These are phyloP conservation scores for Amphilophus citrinellus DNA, from an alignment of 2,113 vertebrate genomes.

Conservation along the genomic window DNA sequence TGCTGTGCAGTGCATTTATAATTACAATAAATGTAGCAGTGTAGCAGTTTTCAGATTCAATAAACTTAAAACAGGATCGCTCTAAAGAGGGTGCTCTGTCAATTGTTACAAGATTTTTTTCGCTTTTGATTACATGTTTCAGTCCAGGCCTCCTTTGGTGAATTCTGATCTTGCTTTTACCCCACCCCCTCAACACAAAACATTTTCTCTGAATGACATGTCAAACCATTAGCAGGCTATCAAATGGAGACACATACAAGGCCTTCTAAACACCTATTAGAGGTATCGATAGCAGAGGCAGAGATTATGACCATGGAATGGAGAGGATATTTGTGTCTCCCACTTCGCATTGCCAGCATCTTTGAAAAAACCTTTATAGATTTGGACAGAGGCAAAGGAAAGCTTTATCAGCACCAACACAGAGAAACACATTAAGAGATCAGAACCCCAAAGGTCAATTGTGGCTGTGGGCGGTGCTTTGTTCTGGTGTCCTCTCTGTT, in stretches of 20 bases:
- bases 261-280: conserved; percentile 67
- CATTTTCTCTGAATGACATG: conserved; percentile 30
- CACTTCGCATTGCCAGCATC: conserved; percentile 60
- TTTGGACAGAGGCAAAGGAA: conserved; percentile 65
- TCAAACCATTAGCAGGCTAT: conserved; percentile 37
- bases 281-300: conserved; percentile 53
- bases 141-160: neutral
- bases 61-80: neutral
- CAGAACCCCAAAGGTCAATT: conserved; percentile 79
- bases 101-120: conserved; percentile 18
- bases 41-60: neutral
- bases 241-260: conserved; percentile 37
- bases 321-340: conserved; percentile 65
- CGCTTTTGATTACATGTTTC: conserved; percentile 18
- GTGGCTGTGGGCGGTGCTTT: conserved; percentile 70
- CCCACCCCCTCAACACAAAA: conserved; percentile 5
- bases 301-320: conserved; percentile 59
- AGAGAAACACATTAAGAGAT: conserved; percentile 77
- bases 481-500: conserved; percentile 61
- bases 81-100: neutral
- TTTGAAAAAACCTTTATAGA: conserved; percentile 68
- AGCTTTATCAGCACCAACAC: conserved; percentile 75
- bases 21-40: neutral
- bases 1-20: neutral
- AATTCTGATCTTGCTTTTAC: neutral